Evolutionary conservation across 1,140 invertebrate genomes (phyloP).

Genomic region (Drosophila kepulauana): DNA sequence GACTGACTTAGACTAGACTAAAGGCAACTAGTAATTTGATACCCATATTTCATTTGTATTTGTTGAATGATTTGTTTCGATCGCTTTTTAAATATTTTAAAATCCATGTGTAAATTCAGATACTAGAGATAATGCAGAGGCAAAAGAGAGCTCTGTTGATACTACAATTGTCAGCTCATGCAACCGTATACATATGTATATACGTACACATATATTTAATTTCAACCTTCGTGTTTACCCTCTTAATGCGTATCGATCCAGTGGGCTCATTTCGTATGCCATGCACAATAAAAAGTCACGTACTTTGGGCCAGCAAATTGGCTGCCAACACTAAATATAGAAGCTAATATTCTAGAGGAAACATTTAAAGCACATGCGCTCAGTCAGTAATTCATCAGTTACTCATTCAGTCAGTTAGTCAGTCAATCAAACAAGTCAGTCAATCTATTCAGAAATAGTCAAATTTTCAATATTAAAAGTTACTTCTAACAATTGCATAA

Average conservation of each 20-base stretch:
- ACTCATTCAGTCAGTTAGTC: constrained; percentile 8
- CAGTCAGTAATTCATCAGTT: constrained; percentile 11
- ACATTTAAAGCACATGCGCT: constrained; percentile 23
- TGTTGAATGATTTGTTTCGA: not conserved
- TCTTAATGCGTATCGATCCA: constrained; percentile 49
- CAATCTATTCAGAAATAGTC: not conserved
- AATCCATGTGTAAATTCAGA: not conserved
- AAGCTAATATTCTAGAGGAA: constrained; percentile 30
- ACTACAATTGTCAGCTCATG: not conserved
- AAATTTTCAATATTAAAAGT: constrained; percentile 5
- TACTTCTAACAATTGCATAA: constrained; percentile 54
- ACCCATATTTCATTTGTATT: not conserved
- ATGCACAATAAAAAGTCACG: constrained; percentile 45
- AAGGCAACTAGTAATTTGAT: not conserved
- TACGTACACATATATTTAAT: constrained; percentile 17
- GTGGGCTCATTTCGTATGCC: constrained; percentile 35
- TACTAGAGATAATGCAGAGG: not conserved
- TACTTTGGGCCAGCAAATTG: constrained; percentile 41
- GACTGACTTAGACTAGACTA: not conserved
- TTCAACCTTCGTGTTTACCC: constrained; percentile 33
- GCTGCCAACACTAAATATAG: constrained; percentile 41
- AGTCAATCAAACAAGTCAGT: constrained; percentile 5
- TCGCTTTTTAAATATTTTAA: too few species aligned
- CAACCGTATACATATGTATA: not conserved
- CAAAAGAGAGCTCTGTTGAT: not conserved